These are phyloP conservation scores for Bubo bubo DNA, from an alignment of 2,113 vertebrate genomes.

Conservation along the genomic window DNA sequence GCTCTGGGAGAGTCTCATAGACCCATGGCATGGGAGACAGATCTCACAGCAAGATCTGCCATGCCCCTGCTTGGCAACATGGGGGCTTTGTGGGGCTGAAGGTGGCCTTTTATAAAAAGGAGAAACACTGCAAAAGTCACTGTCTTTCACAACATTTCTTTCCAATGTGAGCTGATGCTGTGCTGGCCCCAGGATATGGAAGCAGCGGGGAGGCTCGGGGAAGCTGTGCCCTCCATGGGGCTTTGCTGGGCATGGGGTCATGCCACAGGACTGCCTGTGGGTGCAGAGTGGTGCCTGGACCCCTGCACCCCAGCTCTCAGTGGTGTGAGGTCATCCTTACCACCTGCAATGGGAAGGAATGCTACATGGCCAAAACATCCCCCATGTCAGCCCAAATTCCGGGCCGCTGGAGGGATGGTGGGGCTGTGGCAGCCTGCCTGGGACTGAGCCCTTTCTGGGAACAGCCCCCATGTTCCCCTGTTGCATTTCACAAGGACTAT, in stretches of 20 bases:
- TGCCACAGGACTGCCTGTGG: not conserved
- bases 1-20: not conserved
- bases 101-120: not conserved
- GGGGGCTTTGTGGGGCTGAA: not conserved
- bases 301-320: not conserved
- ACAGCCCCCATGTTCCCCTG: not conserved
- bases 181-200: not conserved
- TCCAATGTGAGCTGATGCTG: not conserved
- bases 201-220: not conserved
- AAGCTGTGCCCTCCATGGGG: accelerated
- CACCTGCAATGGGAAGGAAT: not conserved
- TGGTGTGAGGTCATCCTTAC: not conserved
- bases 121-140: not conserved
- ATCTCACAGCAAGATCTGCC: not conserved
- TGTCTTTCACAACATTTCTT: not conserved
- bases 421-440: not conserved
- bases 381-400: not conserved
- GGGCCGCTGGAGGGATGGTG: not conserved
- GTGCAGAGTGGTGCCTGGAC: not conserved
- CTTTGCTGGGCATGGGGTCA: not conserved
- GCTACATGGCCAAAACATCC: not conserved
- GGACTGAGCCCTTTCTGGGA: not conserved
- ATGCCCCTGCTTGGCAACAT: not conserved
- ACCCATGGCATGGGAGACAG: not conserved
- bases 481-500: not conserved